Percentiles rank a stretch among this genome's conserved stretches.
Conservation (phyloP, 1,140 invertebrate genomes). For the Bombus cullumanus region DNA sequence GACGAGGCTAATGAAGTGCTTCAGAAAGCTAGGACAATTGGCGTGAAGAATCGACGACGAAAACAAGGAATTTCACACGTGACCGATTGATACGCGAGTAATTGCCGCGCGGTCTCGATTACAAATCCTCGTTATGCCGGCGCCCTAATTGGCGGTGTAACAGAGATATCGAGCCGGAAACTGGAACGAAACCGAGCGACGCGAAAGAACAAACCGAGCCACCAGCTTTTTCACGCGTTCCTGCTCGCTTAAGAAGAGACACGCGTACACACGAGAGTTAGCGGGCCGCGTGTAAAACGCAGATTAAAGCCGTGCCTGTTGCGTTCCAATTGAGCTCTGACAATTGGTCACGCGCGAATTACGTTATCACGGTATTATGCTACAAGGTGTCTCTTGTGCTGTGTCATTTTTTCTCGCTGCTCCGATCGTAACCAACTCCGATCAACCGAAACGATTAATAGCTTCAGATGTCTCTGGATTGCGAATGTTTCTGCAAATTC, state of each 20-base stretch:
- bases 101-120: neutral
- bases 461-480: no score
- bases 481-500: no score
- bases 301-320: conserved; percentile 39
- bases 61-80: neutral
- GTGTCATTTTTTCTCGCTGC: neutral
- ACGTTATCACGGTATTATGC: conserved; percentile 2
- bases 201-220: conserved; percentile 18
- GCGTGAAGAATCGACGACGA: neutral
- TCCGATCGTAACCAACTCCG: neutral
- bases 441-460: neutral
- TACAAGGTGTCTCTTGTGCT: neutral
- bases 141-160: conserved; percentile 26
- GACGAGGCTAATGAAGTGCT: neutral
- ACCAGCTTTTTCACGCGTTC: conserved; percentile 26
- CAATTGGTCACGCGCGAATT: conserved; percentile 47
- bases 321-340: conserved; percentile 36
- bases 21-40: neutral
- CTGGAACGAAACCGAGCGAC: conserved; percentile 33
- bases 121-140: conserved; percentile 12
- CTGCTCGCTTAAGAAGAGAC: neutral
- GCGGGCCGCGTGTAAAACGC: conserved; percentile 37
- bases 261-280: neutral
- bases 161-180: conserved; percentile 31
- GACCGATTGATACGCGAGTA: conserved; percentile 12